Conservation (phyloP, 2,797 vertebrate genomes). For the Coendou prehensilis region DNA sequence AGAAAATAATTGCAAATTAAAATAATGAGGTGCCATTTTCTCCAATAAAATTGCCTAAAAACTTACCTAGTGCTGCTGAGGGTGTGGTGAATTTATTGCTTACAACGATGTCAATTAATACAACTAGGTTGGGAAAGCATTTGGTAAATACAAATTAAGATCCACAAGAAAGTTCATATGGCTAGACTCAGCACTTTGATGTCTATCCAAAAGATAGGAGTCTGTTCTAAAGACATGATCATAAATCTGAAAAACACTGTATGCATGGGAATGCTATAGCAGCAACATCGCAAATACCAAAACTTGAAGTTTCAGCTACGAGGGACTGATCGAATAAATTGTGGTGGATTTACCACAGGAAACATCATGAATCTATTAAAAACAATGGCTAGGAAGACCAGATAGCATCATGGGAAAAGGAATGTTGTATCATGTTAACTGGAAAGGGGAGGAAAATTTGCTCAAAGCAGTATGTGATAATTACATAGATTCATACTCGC, state of each 20-base stretch:
- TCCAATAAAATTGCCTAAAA: conserved; percentile 72
- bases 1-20: conserved; percentile 82
- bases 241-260: conserved; percentile 67
- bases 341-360: conserved; percentile 63
- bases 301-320: conserved; percentile 68
- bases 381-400: conserved; percentile 57
- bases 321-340: conserved; percentile 69
- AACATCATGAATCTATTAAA: conserved; percentile 75
- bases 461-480: conserved; percentile 74
- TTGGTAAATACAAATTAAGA: conserved; percentile 81
- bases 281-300: conserved; percentile 42
- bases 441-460: conserved; percentile 66
- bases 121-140: conserved; percentile 57
- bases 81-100: conserved; percentile 60
- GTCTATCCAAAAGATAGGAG: conserved; percentile 61
- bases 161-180: conserved; percentile 71
- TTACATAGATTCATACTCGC: conserved; percentile 65
- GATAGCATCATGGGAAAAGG: conserved; percentile 41
- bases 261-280: conserved; percentile 35
- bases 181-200: conserved; percentile 70
- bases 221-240: conserved; percentile 62
- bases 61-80: conserved; percentile 70
- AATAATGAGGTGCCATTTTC: conserved; percentile 77
- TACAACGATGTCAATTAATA: conserved; percentile 65
- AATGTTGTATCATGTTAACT: conserved; percentile 60